Evolutionary conservation across 1,140 invertebrate species (phyloP), one percentile per base, ranked within the genome.

Genomic region (Drosophila mojavensis): DNA sequence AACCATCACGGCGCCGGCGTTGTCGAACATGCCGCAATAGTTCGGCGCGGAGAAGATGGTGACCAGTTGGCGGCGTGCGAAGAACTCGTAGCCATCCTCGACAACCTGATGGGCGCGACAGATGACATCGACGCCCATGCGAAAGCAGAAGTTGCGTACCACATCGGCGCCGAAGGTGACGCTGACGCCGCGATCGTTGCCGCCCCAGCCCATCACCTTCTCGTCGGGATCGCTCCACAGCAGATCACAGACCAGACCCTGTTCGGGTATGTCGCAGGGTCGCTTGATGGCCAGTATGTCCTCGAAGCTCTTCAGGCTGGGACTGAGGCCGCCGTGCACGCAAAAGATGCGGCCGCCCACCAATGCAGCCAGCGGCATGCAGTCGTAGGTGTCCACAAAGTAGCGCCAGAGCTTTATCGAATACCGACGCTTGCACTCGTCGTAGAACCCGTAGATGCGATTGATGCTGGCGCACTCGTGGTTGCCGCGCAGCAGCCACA

Each of bases 1-100:
- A 79, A 97, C 98, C 98, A 99, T 99, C 97, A 99, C 98, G 60
- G 97, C 98, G 78, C 97, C 96, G 75, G 97, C 96, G 93, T 98
- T 97, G 89, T 97, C 96, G 92, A 97, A 97, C 91, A 97, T 96
- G 26, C 96, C 96, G 91, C 96, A 97, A 92, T 97, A 97, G 85
- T 97, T 97, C 4, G 96, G 96, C 4, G 96, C 96, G 3, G 95
- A 95, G 82, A 98, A 98, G 15, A 98, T 92, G 17, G 97, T 98
- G 1, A 98, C 97, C 60, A 98, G 93, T 6, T 71, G 66, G 5
- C 73, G 66, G 82, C 97, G 96, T 69, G 97, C 93, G 91, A 97
- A 97, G 6, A 96, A 96, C 92, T 98, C 97, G 91, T 97, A 97
- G 3, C 96, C 96, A 92, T 97, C 96, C 93, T 97, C 96, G n/a